phyloP scores from a whole-genome alignment of 2,113 vertebrate genomes.

The Zosterops lateralis region DNA sequence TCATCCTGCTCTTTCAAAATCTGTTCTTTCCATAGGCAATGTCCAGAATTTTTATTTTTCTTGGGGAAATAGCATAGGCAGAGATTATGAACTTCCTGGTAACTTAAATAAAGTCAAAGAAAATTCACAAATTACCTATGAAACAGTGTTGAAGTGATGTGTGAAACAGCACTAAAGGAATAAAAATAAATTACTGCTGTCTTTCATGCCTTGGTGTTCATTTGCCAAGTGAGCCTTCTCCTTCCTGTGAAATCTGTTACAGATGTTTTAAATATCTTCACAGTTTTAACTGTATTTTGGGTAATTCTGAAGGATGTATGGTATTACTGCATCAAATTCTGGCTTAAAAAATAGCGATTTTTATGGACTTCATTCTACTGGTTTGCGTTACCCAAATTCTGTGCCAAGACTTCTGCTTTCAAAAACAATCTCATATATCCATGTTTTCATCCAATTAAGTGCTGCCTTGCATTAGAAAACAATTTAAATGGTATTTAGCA shows the following conservation, averaged over 20 bases:
- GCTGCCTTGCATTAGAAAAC: neutral
- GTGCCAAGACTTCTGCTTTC: neutral
- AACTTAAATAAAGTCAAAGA: neutral
- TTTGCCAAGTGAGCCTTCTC: neutral
- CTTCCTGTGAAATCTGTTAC: neutral
- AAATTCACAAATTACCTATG: neutral
- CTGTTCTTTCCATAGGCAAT: neutral
- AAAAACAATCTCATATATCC: neutral
- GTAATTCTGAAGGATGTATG: neutral
- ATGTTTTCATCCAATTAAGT: neutral
- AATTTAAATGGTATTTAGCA: conserved; percentile 5
- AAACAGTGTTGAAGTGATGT: neutral
- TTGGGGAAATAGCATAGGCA: neutral
- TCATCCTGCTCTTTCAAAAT: neutral
- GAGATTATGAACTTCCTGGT: neutral
- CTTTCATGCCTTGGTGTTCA: neutral
- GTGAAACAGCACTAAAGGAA: neutral
- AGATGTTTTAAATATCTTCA: neutral
- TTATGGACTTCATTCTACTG: neutral
- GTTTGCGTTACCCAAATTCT: neutral
- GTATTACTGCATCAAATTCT: neutral
- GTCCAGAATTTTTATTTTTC: neutral
- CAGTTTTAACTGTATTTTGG: neutral
- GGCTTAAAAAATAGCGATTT: neutral
- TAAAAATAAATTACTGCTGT: neutral